These are phyloP conservation scores for Acleris cristana DNA, from an alignment of 2,888 invertebrate species.

Conservation along the genomic window DNA sequence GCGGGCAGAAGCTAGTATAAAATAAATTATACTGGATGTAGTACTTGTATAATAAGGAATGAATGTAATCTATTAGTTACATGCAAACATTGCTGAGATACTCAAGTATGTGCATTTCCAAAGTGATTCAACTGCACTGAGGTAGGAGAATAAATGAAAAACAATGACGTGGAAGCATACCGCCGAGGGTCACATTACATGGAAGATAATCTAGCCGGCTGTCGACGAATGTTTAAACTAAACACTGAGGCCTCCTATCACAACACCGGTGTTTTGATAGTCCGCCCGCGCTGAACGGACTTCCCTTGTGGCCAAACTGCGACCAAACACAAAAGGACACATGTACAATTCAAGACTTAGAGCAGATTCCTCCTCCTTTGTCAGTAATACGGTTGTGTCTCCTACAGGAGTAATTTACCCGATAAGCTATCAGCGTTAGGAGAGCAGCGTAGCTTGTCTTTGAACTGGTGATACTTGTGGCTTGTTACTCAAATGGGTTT, in stretches of 20 bases:
- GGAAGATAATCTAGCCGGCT: conserved; percentile 65
- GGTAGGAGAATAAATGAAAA: conserved; percentile 42
- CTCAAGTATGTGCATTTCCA: no score
- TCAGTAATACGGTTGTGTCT: no score
- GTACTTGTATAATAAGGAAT: no score
- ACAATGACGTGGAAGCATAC: conserved; percentile 53
- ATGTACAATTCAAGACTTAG: not conserved
- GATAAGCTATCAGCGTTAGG: no score
- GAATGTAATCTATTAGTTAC: no score
- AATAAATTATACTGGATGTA: no score
- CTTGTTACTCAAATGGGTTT: conserved; percentile 7
- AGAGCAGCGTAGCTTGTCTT: conserved; percentile 1
- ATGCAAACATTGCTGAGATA: no score
- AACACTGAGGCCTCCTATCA: conserved; percentile 75
- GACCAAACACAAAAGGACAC: no score
- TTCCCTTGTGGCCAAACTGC: conserved; percentile 12
- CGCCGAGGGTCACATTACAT: conserved; percentile 56
- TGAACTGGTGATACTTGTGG: conserved; percentile 1
- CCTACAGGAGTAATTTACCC: no score
- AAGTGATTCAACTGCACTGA: conserved; percentile 13
- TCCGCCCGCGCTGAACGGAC: conserved; percentile 52
- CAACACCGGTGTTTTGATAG: conserved; percentile 78
- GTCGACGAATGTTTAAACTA: conserved; percentile 73
- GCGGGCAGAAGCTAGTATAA: no score
- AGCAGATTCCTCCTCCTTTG: not conserved